Conservation (phyloP, 2,888 invertebrate species). For the Rhaphigaster nebulosa region DNA sequence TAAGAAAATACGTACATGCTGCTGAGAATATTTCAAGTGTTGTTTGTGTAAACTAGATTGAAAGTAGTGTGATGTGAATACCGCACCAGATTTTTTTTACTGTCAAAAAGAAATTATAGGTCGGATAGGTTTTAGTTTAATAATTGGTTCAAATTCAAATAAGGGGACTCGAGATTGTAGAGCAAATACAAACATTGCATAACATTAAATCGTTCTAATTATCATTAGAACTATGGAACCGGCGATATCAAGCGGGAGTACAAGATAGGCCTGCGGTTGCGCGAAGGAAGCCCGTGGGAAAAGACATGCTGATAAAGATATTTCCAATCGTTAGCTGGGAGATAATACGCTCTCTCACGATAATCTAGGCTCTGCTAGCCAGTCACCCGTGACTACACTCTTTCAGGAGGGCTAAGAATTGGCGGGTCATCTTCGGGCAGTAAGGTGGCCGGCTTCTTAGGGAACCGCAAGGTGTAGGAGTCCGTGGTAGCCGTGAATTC, state of each 20-base stretch:
- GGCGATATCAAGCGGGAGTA: neutral
- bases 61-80: too few species aligned
- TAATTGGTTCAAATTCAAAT: neutral
- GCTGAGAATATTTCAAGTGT: too few species aligned
- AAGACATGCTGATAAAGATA: neutral
- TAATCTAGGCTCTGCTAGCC: neutral
- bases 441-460: neutral
- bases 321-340: conserved; percentile 48
- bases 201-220: neutral
- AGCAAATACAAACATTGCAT: neutral
- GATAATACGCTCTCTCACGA: neutral
- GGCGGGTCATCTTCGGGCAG: neutral
- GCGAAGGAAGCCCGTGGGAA: conserved; percentile 3
- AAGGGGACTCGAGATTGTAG: neutral
- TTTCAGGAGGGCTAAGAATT: neutral
- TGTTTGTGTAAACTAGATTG: too few species aligned
- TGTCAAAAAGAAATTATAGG: too few species aligned
- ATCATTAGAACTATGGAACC: conserved; percentile 11
- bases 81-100: too few species aligned
- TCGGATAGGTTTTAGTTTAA: too few species aligned
- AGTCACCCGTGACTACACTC: neutral
- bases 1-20: too few species aligned
- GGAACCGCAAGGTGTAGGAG: neutral
- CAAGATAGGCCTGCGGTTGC: neutral
- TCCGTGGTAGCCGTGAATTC: neutral